A percentile compares a stretch with the other conserved stretches of the same genome.
Evolutionary conservation across 2,888 invertebrate genomes (phyloP).

Genomic region (Odontocolon sp.): DNA sequence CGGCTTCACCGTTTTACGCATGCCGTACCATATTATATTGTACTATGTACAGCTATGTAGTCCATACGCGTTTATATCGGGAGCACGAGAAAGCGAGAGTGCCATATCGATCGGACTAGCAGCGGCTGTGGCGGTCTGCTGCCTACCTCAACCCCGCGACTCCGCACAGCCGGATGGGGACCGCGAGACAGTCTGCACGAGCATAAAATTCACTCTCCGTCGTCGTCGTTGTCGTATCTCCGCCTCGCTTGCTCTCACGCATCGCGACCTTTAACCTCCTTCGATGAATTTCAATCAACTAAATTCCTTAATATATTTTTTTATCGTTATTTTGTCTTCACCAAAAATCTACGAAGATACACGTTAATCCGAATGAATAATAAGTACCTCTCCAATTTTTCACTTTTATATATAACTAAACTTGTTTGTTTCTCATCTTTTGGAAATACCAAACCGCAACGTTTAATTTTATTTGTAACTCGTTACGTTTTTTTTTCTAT

Average conservation of each 20-base stretch:
- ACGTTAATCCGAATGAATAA: too few species aligned
- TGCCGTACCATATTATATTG: too few species aligned
- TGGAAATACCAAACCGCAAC: too few species aligned
- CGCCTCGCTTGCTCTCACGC: not conserved
- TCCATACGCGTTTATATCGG: constrained; percentile 57
- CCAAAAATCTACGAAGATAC: not conserved
- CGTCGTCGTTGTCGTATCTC: not conserved
- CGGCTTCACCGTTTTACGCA: too few species aligned
- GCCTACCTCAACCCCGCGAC: constrained; percentile 48
- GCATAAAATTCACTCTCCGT: not conserved
- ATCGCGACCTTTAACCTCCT: constrained; percentile 6
- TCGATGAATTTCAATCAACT: not conserved
- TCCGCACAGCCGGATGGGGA: not conserved
- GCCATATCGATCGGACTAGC: constrained; percentile 70
- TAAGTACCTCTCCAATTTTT: too few species aligned
- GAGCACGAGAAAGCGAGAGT: constrained; percentile 73
- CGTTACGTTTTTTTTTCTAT: too few species aligned
- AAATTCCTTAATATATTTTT: not conserved
- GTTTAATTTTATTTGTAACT: too few species aligned
- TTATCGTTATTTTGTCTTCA: not conserved
- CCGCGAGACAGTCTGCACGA: constrained; percentile 14
- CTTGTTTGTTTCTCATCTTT: too few species aligned
- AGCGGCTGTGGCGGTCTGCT: constrained; percentile 24
- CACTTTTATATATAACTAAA: too few species aligned
- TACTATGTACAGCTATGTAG: constrained; percentile 1